These are phyloP conservation scores for Motacilla tschutschensis DNA, from an alignment of 2,113 vertebrate genomes.

Conservation along the genomic window DNA sequence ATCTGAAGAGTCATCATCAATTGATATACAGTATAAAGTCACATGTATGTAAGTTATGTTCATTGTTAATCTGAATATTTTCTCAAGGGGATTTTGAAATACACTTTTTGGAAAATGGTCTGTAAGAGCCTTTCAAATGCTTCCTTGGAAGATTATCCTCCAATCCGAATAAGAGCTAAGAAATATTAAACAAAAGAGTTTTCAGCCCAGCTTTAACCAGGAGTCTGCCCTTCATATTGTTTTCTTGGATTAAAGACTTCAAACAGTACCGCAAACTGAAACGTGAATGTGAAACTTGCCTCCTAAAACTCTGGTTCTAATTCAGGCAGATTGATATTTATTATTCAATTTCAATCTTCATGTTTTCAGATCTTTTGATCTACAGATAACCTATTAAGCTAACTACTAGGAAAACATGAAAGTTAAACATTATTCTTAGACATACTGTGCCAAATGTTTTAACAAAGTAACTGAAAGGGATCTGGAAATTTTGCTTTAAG, in stretches of 20 bases:
- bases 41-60: neutral
- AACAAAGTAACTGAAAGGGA: neutral
- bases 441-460: neutral
- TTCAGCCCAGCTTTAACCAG: neutral
- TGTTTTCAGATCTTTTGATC: neutral
- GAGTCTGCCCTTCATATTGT: neutral
- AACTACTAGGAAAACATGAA: neutral
- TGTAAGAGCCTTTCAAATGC: neutral
- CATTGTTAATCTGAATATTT: neutral
- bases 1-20: neutral
- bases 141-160: neutral
- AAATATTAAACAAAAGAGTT: neutral
- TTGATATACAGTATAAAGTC: neutral
- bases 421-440: constrained; percentile 3
- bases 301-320: neutral
- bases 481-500: neutral
- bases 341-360: neutral
- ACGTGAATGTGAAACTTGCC: neutral
- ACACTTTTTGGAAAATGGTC: neutral
- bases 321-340: neutral
- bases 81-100: neutral
- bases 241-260: neutral
- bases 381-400: neutral
- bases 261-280: neutral
- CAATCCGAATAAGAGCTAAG: neutral